These are phyloP conservation scores for Parnassius smintheus DNA, from an alignment of 2,888 invertebrate species.

Conservation along the genomic window DNA sequence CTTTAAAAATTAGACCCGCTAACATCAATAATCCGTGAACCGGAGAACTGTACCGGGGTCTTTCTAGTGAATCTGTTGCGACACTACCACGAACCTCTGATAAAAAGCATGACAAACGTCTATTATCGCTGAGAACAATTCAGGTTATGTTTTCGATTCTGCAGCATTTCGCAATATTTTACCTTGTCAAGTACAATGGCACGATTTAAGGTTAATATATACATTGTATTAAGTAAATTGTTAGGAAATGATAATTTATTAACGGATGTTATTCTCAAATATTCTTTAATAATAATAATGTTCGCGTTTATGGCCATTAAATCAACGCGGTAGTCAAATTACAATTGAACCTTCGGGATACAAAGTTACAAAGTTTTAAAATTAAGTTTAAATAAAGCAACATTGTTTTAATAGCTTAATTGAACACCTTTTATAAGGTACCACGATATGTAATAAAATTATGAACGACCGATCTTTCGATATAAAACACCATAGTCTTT, in stretches of 20 bases:
- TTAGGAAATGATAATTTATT: no score
- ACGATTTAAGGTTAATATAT: constrained; percentile 43
- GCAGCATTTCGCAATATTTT: constrained; percentile 50
- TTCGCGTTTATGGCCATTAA: no score
- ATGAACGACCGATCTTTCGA: no score
- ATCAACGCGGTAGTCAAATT: no score
- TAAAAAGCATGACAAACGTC: constrained; percentile 53
- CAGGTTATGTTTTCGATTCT: constrained; percentile 39
- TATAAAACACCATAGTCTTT: no score
- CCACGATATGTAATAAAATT: no score
- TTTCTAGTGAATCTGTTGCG: constrained; percentile 34
- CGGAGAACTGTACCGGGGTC: constrained; percentile 37
- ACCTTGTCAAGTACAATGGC: constrained; percentile 60
- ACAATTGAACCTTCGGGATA: no score
- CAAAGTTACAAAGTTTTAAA: background rate
- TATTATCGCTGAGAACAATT: constrained; percentile 46
- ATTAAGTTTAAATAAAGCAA: background rate
- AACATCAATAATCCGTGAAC: constrained; percentile 37
- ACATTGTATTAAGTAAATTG: constrained; percentile 42
- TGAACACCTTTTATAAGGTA: no score
- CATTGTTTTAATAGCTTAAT: background rate
- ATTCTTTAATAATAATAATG: no score
- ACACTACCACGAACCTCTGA: constrained; percentile 37
- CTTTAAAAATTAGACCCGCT: constrained; percentile 22
- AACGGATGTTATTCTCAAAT: no score